Conservation (phyloP, 2,797 vertebrate species). For the Ara ararauna region DNA sequence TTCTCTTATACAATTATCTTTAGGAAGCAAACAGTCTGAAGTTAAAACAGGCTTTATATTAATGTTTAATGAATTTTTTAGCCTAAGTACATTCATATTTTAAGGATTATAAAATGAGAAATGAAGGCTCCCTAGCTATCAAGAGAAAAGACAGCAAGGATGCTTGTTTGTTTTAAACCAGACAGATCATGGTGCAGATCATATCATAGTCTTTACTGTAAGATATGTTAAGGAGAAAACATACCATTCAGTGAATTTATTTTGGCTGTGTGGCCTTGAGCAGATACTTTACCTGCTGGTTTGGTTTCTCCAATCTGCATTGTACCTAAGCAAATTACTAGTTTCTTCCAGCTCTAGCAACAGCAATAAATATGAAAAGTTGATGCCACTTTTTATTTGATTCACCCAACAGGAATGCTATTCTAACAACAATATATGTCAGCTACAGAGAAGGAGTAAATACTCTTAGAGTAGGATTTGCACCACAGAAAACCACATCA, state of each 20-base stretch:
- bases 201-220: accelerated
- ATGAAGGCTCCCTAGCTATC: neutral
- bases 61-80: conserved; percentile 50
- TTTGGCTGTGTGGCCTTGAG: accelerated
- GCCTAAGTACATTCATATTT: neutral
- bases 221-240: neutral
- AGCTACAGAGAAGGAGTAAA: neutral
- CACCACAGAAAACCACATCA: neutral
- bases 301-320: neutral
- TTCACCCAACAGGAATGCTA: neutral
- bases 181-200: accelerated
- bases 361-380: neutral
- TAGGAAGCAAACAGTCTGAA: neutral
- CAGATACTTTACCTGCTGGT: neutral
- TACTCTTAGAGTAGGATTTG: neutral
- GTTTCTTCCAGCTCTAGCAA: neutral
- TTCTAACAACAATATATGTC: neutral
- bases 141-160: neutral
- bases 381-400: neutral
- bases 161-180: neutral
- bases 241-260: neutral
- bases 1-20: conserved; percentile 43
- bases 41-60: neutral
- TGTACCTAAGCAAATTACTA: neutral
- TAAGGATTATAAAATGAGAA: neutral